These are phyloP conservation scores for Camelus bactrianus DNA, from an alignment of 2,113 vertebrate genomes.

Conservation along the genomic window DNA sequence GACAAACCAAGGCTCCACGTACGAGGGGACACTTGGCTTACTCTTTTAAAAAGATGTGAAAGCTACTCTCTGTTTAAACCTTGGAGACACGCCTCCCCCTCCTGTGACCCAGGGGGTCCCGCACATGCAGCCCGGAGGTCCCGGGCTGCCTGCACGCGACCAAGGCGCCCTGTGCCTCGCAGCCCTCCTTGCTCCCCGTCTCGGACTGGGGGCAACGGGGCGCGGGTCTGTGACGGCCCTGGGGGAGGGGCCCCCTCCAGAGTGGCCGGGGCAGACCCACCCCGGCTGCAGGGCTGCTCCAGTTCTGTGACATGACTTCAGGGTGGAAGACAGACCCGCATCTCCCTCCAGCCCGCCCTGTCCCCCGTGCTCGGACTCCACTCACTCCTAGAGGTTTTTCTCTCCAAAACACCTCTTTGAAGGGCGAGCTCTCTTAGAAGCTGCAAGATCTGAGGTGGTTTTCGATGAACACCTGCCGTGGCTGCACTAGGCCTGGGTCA, in stretches of 20 bases:
- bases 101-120: too few species aligned
- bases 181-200: background rate
- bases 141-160: background rate
- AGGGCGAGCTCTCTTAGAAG: background rate
- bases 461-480: background rate
- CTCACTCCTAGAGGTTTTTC: background rate
- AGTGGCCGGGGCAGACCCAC: fast-evolving
- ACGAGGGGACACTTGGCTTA: background rate
- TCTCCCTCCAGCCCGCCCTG: fast-evolving
- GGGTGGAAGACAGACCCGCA: background rate
- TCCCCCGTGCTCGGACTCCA: background rate
- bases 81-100: background rate
- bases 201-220: too few species aligned
- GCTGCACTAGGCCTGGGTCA: background rate
- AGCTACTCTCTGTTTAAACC: background rate
- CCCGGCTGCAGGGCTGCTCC: background rate
- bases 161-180: background rate
- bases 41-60: too few species aligned
- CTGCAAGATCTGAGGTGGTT: background rate
- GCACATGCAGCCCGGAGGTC: too few species aligned
- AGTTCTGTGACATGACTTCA: background rate
- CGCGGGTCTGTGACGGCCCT: background rate
- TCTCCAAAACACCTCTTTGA: background rate
- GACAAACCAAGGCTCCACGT: background rate
- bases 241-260: background rate